phyloP scores from a whole-genome alignment of 2,888 invertebrate species.

The Spicauda simplicius region DNA sequence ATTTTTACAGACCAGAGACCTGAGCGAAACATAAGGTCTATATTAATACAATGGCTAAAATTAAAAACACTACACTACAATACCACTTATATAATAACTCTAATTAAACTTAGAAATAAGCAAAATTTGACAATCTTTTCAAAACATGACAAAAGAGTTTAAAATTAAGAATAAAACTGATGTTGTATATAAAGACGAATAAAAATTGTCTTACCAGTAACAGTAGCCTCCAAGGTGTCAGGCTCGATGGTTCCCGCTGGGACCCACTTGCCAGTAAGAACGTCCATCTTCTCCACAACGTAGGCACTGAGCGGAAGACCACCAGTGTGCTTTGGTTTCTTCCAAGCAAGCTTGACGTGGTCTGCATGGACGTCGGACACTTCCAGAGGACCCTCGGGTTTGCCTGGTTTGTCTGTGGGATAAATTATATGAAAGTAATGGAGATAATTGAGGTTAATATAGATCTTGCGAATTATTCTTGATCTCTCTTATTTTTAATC shows the following conservation, averaged over 20 bases:
- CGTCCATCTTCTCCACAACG: conserved; percentile 97
- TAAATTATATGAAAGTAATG: neutral
- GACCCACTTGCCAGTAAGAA: conserved; percentile 93
- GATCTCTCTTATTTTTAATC: too few species aligned
- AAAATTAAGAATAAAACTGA: neutral
- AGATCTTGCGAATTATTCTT: neutral
- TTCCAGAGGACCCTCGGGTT: conserved; percentile 96
- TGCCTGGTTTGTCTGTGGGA: conserved; percentile 90
- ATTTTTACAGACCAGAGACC: too few species aligned
- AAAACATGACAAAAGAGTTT: too few species aligned
- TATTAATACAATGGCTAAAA: too few species aligned
- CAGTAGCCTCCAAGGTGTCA: conserved; percentile 91
- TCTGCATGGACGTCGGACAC: conserved; percentile 96
- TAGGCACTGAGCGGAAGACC: conserved; percentile 96
- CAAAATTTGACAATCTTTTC: too few species aligned
- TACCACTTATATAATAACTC: too few species aligned
- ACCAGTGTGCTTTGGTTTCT: conserved; percentile 97
- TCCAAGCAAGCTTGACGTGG: conserved; percentile 97
- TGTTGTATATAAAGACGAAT: neutral
- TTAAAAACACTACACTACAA: too few species aligned
- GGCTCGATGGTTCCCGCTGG: conserved; percentile 94
- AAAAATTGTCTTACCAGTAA: conserved; percentile 79
- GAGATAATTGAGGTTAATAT: too few species aligned
- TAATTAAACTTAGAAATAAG: too few species aligned
- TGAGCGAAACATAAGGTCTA: too few species aligned